phyloP scores from a whole-genome alignment of 2,113 vertebrate genomes.

The Sminthopsis crassicaudata region DNA sequence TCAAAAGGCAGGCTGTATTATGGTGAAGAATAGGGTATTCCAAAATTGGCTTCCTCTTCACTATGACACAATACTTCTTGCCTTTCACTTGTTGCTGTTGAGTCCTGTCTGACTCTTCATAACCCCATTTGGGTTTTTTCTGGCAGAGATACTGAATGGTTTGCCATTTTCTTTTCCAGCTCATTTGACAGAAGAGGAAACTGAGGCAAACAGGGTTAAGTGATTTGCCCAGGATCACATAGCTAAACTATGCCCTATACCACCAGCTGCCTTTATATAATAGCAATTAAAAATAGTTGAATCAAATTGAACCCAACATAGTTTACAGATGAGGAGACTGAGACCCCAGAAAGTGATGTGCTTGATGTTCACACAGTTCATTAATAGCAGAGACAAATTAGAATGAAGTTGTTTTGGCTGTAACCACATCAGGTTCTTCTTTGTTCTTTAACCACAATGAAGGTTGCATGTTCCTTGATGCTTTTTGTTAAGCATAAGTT shows the following conservation, averaged over 20 bases:
- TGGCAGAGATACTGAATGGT: background rate
- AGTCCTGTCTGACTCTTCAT: background rate
- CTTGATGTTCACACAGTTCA: background rate
- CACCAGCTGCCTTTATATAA: background rate
- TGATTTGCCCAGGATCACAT: background rate
- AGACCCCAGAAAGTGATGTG: background rate
- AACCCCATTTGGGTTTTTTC: background rate
- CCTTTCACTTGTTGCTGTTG: background rate
- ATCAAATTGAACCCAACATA: background rate
- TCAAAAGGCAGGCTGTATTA: background rate
- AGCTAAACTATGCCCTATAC: background rate
- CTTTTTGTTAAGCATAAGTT: background rate
- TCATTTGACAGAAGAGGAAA: background rate
- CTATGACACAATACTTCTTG: background rate
- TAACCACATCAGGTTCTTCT: background rate
- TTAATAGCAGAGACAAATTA: background rate
- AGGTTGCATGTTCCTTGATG: background rate
- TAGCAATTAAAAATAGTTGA: background rate
- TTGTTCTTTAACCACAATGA: background rate
- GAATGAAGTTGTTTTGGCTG: background rate
- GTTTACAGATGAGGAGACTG: background rate
- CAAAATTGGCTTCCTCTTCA: background rate
- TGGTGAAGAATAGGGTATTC: background rate
- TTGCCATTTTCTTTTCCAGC: background rate
- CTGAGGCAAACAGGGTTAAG: background rate